These are phyloP conservation scores for Myodes glareolus DNA, from an alignment of 2,113 vertebrate genomes.

Conservation along the genomic window DNA sequence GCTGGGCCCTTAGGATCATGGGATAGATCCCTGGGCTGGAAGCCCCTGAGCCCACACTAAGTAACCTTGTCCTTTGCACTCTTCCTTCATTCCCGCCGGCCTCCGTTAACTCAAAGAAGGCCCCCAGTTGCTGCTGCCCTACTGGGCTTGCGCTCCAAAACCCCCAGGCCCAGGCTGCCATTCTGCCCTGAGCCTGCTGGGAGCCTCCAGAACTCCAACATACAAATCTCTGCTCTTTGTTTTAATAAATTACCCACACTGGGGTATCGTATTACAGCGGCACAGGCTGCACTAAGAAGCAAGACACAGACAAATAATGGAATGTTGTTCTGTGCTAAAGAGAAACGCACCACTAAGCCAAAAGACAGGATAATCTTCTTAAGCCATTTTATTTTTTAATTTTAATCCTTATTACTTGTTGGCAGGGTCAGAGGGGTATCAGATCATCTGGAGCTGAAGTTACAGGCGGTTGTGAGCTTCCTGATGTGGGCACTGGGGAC, in stretches of 20 bases:
- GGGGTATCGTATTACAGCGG: neutral
- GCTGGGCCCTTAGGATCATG: neutral
- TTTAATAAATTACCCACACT: neutral
- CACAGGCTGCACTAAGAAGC: neutral
- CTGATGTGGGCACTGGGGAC: neutral
- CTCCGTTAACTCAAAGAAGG: neutral
- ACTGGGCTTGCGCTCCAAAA: neutral
- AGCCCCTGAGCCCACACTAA: too few relatives aligned
- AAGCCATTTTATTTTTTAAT: neutral
- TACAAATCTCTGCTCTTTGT: neutral
- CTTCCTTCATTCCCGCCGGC: too few relatives aligned
- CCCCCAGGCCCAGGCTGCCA: neutral
- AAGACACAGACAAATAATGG: neutral
- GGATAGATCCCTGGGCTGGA: neutral
- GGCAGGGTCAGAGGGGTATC: neutral
- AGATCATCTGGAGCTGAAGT: neutral
- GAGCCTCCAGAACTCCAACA: neutral
- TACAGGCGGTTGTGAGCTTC: neutral
- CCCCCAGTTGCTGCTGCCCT: too few relatives aligned
- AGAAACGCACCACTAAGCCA: neutral
- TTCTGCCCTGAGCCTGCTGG: neutral
- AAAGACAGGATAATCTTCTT: neutral
- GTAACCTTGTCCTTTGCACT: too few relatives aligned
- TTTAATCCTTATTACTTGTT: neutral
- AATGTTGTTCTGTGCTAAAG: neutral